Evolutionary conservation across 2,797 vertebrate genomes (phyloP).

Genomic region (Smutsia temminckii): DNA sequence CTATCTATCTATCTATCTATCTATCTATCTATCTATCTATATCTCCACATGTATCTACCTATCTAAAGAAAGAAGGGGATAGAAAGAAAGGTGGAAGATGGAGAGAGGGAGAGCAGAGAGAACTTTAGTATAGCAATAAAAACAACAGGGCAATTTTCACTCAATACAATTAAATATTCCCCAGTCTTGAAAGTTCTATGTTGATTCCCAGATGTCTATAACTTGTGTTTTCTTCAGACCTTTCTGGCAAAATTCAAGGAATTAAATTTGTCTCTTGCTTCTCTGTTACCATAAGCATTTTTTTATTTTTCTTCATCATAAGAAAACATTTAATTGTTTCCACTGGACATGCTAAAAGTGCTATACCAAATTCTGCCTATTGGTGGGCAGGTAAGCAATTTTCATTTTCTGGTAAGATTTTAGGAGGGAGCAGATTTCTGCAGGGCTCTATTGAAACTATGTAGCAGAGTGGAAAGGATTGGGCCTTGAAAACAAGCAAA

Average conservation of each 20-base stretch:
- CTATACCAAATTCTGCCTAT: neutral
- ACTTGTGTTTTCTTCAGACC: neutral
- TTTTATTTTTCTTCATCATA: conserved; percentile 9
- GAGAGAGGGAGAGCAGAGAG: neutral
- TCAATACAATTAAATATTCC: neutral
- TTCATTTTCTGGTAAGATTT: neutral
- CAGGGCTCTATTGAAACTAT: neutral
- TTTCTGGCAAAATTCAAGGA: neutral
- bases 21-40: too few relatives aligned
- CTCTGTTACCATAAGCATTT: neutral
- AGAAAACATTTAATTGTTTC: neutral
- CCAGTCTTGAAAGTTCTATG: neutral
- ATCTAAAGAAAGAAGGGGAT: too few relatives aligned
- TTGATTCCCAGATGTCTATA: neutral
- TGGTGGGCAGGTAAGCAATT: neutral
- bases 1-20: too few relatives aligned
- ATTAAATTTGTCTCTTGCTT: conserved; percentile 27
- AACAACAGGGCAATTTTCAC: neutral
- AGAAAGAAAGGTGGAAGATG: neutral
- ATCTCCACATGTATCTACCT: too few relatives aligned
- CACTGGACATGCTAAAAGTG: neutral
- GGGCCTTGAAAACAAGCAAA: neutral
- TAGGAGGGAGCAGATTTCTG: neutral
- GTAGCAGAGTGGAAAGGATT: neutral
- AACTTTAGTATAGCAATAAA: neutral